Percentiles rank a stretch among this genome's conserved stretches.
These are phyloP conservation scores for Cariama cristata DNA, from an alignment of 2,113 vertebrate genomes.

Conservation along the genomic window DNA sequence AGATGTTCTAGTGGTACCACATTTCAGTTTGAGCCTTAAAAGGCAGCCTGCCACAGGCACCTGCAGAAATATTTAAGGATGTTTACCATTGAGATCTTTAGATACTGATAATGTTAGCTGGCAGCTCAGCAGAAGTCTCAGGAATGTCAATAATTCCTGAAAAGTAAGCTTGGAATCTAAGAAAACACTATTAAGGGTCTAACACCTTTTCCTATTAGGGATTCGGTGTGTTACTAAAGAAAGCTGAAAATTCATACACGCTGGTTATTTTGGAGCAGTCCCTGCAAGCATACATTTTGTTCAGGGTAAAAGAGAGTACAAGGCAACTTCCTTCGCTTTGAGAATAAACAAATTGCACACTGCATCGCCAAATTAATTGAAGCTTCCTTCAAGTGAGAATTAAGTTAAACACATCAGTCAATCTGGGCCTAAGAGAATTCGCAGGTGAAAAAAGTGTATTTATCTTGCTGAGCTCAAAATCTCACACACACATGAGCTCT, in stretches of 20 bases:
- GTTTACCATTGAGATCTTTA: not conserved
- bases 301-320: not conserved
- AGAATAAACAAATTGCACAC: not conserved
- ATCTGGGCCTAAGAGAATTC: not conserved
- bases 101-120: not conserved
- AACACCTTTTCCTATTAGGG: not conserved
- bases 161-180: not conserved
- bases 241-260: not conserved
- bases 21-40: not conserved
- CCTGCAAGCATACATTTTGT: not conserved
- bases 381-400: not conserved
- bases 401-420: not conserved
- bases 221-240: not conserved
- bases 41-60: not conserved
- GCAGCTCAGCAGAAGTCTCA: not conserved
- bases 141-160: not conserved
- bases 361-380: not conserved
- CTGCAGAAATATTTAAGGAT: not conserved
- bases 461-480: not conserved
- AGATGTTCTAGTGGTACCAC: not conserved
- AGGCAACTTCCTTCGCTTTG: not conserved
- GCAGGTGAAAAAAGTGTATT: not conserved
- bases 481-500: not conserved
- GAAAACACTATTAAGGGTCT: not conserved
- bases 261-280: not conserved